Percentiles rank a stretch among this genome's conserved stretches.
These are phyloP conservation scores for Mactromeris polynyma DNA, from an alignment of 2,888 invertebrate species.

Conservation along the genomic window DNA sequence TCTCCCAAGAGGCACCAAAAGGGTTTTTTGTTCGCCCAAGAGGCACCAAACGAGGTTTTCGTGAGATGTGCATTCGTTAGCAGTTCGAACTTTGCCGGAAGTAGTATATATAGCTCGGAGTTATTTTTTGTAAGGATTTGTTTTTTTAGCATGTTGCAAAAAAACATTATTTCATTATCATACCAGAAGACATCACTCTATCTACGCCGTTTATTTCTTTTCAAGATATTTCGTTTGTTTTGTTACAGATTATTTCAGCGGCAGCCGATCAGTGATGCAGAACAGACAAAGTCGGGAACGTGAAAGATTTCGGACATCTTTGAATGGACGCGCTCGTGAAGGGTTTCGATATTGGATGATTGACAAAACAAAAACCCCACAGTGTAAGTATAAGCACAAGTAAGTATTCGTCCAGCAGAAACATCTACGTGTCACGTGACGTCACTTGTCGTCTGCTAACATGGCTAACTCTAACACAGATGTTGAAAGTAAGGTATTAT, in stretches of 20 bases:
- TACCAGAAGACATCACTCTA: no score
- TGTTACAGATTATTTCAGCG: conserved; percentile 61
- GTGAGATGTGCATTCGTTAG: no score
- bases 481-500: neutral
- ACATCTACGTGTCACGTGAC: conserved; percentile 7
- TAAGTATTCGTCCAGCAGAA: conserved; percentile 53
- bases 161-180: no score
- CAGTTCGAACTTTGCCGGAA: no score
- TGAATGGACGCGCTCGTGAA: conserved; percentile 78
- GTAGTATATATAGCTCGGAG: no score
- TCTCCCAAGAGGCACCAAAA: no score
- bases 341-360: conserved; percentile 84
- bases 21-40: no score
- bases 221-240: no score
- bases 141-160: no score
- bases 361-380: conserved; percentile 81
- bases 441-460: conserved; percentile 27
- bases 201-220: no score
- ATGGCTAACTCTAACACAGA: neutral
- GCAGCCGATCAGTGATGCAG: conserved; percentile 38
- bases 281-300: conserved; percentile 34
- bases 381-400: conserved; percentile 79
- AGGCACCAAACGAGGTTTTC: no score
- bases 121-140: no score
- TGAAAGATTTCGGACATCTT: conserved; percentile 66